Percentiles rank a stretch among this genome's conserved stretches.
phyloP scores from a whole-genome alignment of 2,888 invertebrate genomes.

The Platycheirus rosarum region DNA sequence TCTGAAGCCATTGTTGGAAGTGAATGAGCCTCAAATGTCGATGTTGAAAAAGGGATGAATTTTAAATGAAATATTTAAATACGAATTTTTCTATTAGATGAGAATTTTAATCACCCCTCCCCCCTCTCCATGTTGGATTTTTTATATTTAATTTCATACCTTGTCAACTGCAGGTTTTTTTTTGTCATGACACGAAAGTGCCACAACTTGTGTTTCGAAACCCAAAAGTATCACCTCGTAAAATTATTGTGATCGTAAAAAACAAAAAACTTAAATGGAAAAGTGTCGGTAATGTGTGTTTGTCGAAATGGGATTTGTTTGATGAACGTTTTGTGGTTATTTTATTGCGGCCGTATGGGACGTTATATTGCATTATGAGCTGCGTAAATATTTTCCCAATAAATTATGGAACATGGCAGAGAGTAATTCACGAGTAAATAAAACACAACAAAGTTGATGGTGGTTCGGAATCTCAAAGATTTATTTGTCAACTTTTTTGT shows the following conservation, averaged over 20 bases:
- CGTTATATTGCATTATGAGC: constrained; percentile 8
- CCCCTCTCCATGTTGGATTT: too few species aligned
- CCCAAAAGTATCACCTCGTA: constrained; percentile 63
- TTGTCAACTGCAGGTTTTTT: background rate
- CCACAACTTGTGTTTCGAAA: constrained; percentile 52
- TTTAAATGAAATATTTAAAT: constrained; percentile 34
- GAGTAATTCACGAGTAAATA: constrained; percentile 30
- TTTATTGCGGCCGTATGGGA: constrained; percentile 57
- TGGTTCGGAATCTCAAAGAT: constrained; percentile 1
- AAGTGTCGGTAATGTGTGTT: constrained; percentile 53
- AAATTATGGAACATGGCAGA: background rate
- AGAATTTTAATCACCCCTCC: constrained; percentile 51
- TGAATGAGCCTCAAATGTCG: too few species aligned
- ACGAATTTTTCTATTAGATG: constrained; percentile 20
- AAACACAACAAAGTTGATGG: constrained; percentile 6
- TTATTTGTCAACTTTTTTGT: too few species aligned
- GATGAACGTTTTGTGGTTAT: constrained; percentile 57
- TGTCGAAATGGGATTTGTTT: constrained; percentile 60
- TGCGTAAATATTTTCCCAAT: constrained; percentile 8
- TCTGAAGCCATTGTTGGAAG: constrained; percentile 29
- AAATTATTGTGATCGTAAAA: constrained; percentile 46
- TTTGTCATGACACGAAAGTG: background rate
- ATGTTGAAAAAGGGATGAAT: too few species aligned
- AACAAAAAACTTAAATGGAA: constrained; percentile 49
- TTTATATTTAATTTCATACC: background rate